These are phyloP conservation scores for Vanessa atalanta DNA, from an alignment of 1,140 invertebrate genomes.

Conservation along the genomic window DNA sequence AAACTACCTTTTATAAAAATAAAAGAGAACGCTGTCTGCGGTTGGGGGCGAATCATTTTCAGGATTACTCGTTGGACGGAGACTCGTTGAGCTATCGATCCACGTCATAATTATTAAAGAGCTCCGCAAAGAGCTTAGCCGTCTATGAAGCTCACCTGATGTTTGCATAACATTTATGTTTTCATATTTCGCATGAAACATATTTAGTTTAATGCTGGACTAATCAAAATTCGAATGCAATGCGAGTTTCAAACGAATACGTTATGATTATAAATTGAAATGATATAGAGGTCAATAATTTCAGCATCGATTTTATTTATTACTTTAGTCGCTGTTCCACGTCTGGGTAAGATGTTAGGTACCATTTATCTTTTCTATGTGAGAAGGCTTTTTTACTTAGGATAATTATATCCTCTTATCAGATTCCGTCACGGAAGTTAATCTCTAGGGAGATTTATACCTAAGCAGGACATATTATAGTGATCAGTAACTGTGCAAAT, in stretches of 20 bases:
- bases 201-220: neutral
- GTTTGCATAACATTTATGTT: slow-evolving; percentile 20
- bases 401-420: no score
- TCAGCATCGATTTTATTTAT: neutral
- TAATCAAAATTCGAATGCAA: neutral
- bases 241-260: neutral
- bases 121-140: slow-evolving; percentile 34
- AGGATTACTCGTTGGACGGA: slow-evolving; percentile 36
- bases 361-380: no score
- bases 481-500: no score
- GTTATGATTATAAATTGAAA: neutral
- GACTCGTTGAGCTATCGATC: slow-evolving; percentile 42
- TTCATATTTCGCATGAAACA: slow-evolving; percentile 11
- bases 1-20: slow-evolving; percentile 36
- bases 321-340: neutral
- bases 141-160: slow-evolving; percentile 30
- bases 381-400: no score
- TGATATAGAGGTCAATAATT: neutral
- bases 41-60: slow-evolving; percentile 37
- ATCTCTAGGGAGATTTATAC: no score
- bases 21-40: slow-evolving; percentile 36
- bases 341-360: no score
- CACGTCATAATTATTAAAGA: slow-evolving; percentile 44
- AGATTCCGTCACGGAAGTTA: no score
- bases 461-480: no score